Percentiles rank a stretch among this genome's conserved stretches.
Conservation (phyloP, 2,113 vertebrate genomes). For the Vulpes lagopus region DNA sequence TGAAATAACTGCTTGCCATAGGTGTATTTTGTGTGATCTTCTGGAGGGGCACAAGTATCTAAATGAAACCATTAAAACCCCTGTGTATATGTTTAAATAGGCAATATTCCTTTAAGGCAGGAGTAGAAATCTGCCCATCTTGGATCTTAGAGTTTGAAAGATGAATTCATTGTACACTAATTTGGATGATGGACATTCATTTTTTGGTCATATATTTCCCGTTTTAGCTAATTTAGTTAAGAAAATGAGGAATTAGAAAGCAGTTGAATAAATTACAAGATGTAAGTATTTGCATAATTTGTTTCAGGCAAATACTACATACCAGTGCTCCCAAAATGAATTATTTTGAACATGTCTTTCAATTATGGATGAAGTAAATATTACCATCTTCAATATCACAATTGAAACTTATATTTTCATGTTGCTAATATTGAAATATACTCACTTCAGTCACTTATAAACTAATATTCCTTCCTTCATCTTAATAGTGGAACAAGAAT, state of each 20-base stretch:
- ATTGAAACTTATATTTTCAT: conserved; percentile 56
- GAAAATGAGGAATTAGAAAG: conserved; percentile 72
- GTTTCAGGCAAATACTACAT: conserved; percentile 50
- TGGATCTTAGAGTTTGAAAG: conserved; percentile 70
- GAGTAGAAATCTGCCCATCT: conserved; percentile 55
- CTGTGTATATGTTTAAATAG: conserved; percentile 79
- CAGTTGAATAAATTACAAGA: conserved; percentile 65
- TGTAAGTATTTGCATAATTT: conserved; percentile 68
- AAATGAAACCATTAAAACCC: conserved; percentile 86
- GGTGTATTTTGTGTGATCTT: conserved; percentile 84
- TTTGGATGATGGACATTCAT: conserved; percentile 64
- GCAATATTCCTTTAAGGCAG: conserved; percentile 64
- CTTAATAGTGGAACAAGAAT: conserved; percentile 49
- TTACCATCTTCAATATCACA: conserved; percentile 63
- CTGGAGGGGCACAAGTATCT: conserved; percentile 84
- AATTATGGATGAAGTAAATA: conserved; percentile 71
- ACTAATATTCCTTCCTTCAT: background rate
- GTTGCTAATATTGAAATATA: conserved; percentile 62
- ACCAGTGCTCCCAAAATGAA: conserved; percentile 53
- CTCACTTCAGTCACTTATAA: conserved; percentile 59
- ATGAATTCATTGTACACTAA: conserved; percentile 59
- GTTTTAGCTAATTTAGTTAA: conserved; percentile 74
- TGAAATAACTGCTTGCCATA: conserved; percentile 88
- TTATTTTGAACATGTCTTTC: conserved; percentile 68
- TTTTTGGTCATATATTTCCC: conserved; percentile 66